A percentile compares a stretch with the other conserved stretches of the same genome.
phyloP scores from a whole-genome alignment of 2,797 vertebrate species.

The Sandelia bainsii region DNA sequence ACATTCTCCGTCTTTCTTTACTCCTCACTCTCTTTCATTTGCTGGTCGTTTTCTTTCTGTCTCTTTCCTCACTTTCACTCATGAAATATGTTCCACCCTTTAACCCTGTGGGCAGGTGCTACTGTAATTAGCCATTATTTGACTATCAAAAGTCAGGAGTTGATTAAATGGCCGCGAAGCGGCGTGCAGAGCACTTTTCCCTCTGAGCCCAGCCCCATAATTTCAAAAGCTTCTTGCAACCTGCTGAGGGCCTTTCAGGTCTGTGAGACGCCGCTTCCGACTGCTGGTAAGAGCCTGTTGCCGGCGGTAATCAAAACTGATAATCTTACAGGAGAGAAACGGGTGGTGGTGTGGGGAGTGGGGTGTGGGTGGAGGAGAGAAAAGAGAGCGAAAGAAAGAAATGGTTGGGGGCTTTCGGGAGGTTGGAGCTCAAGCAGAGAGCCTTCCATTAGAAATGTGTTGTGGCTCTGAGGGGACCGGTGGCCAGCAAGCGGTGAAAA shows the following conservation, averaged over 20 bases:
- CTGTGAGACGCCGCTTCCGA: conserved; percentile 90
- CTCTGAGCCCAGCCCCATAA: conserved; percentile 89
- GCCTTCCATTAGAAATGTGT: conserved; percentile 99
- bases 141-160: conserved; percentile 99
- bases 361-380: conserved; percentile 68
- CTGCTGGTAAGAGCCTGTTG: conserved; percentile 97
- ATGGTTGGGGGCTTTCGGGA: conserved; percentile 90
- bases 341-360: conserved; percentile 30
- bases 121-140: conserved; percentile 99
- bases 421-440: conserved; percentile 95
- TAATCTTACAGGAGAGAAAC: conserved; percentile 92
- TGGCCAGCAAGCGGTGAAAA: conserved; percentile 95
- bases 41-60: conserved; percentile 62
- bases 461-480: conserved; percentile 97
- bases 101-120: conserved; percentile 97
- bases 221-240: conserved; percentile 97
- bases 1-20: conserved; percentile 56
- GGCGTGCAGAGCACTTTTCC: conserved; percentile 92
- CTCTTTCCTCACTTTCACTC: conserved; percentile 75
- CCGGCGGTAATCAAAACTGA: conserved; percentile 98
- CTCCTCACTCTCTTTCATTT: conserved; percentile 56
- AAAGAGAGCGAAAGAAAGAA: conserved; percentile 79
- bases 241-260: conserved; percentile 98
- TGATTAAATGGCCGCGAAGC: conserved; percentile 97
- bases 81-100: conserved; percentile 92